Evolutionary conservation across 2,113 vertebrate genomes (phyloP), one percentile per base, ranked within the genome.

Genomic region (Himantopus leucocephalus): DNA sequence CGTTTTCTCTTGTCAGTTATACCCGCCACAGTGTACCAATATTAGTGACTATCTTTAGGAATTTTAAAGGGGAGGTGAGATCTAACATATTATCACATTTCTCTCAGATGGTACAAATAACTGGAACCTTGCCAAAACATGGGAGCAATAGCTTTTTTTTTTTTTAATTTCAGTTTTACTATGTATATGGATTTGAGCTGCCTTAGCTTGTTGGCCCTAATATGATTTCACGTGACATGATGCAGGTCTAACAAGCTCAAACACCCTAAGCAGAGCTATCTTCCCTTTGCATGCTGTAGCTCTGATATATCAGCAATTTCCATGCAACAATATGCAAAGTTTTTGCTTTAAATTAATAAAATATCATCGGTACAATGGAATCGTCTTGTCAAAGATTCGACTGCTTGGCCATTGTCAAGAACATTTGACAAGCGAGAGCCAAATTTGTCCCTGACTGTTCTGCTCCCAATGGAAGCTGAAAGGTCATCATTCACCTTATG

Each of bases 1-100:
- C 92, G 83, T 98, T 98, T 98, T 98, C 96, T 94, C 95, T 94
- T 98, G 96, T 97, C 98, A 98, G 98, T 97, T 96, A 97, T 97
- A 96, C 74, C 95, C 63, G 47, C 85, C 83, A 72, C 76, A 76
- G 72, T 97, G 90, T 97, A 97, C 97, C 93, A 94, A 81, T 96
- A 96, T 97, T 97, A 97, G 95, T 95, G 96, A 96, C 92, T 97
- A 94, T 68, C 82, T 96, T 90, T 85, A 97, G 94, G 97, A 98
- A 98, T 98, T 98, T 97, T 90, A 95, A 93, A 93, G 77, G 73
- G 6, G 56, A 95, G 53, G 75, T 94, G 67, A 91, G 55, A 92
- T 90, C 90, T 90, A 95, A 94, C 74, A 55, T 67, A 88, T 85
- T 95, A 93, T 56, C 58, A 73, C 50, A 66, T 93, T 96, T 96